Evolutionary conservation across 1,140 invertebrate genomes (phyloP).

Genomic region (Bombus confusus): DNA sequence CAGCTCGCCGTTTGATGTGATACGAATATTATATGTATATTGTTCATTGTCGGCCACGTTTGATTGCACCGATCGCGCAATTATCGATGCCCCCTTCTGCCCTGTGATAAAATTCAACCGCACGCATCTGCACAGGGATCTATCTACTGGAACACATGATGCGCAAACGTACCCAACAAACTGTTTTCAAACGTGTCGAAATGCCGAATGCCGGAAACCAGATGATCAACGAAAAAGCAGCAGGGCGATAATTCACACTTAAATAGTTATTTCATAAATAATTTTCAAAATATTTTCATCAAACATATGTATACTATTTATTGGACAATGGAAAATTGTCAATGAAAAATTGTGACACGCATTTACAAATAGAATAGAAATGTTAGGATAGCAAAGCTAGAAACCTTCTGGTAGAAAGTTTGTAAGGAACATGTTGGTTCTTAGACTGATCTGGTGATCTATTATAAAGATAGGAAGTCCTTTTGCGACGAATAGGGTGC

Average conservation of each 20-base stretch:
- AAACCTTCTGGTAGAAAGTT: not conserved
- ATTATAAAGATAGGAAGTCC: constrained; percentile 77
- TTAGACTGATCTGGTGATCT: constrained; percentile 62
- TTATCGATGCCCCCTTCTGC: constrained; percentile 52
- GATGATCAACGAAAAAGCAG: not conserved
- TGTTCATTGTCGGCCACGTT: constrained; percentile 58
- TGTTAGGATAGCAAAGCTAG: not conserved
- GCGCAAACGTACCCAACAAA: constrained; percentile 20
- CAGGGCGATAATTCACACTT: no score
- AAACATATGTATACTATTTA: no score
- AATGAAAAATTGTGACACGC: no score
- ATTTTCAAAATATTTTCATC: no score
- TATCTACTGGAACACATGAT: not conserved
- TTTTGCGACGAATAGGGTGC: constrained; percentile 81
- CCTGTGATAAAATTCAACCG: constrained; percentile 60
- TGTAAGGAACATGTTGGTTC: not conserved
- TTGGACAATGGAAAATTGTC: no score
- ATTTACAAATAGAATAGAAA: no score
- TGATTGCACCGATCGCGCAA: constrained; percentile 65
- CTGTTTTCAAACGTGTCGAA: not conserved
- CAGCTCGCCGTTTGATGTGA: constrained; percentile 61
- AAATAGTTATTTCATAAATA: no score
- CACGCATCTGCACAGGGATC: not conserved
- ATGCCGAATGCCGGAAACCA: not conserved
- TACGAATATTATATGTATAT: constrained; percentile 68